Evolutionary conservation across 2,888 invertebrate genomes (phyloP).

Genomic region (Antheraea yamamai): DNA sequence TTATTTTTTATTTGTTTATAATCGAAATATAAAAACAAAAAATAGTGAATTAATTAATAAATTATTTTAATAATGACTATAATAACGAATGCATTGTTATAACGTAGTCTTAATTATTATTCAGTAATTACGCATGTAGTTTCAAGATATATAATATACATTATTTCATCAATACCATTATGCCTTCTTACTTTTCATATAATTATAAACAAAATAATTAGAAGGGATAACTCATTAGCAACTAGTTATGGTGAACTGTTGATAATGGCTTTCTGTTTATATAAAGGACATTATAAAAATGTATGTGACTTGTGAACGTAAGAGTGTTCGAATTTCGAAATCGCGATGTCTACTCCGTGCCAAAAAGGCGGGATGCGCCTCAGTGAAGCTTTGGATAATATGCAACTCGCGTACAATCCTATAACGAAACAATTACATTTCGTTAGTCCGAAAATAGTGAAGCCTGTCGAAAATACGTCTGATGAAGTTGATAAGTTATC

Average conservation of each 20-base stretch:
- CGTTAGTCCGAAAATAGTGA: constrained; percentile 74
- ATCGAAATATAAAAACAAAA: constrained; percentile 33
- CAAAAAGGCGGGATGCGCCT: constrained; percentile 82
- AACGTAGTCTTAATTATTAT: constrained; percentile 2
- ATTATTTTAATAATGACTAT: background rate
- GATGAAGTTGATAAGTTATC: constrained; percentile 74
- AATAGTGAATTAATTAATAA: constrained; percentile 13
- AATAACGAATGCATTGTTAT: background rate
- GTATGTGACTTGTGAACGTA: constrained; percentile 50
- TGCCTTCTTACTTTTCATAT: constrained; percentile 20
- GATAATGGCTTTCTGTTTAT: constrained; percentile 21
- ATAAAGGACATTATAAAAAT: constrained; percentile 53
- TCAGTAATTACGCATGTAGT: background rate
- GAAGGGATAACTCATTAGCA: constrained; percentile 10
- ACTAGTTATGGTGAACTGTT: background rate
- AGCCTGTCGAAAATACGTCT: constrained; percentile 52
- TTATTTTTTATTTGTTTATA: constrained; percentile 30
- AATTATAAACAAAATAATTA: constrained; percentile 17
- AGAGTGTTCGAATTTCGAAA: constrained; percentile 43
- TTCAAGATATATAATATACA: constrained; percentile 8
- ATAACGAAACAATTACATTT: constrained; percentile 87
- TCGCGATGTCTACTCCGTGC: constrained; percentile 70
- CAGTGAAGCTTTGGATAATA: constrained; percentile 87
- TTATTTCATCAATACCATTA: background rate
- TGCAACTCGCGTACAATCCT: constrained; percentile 89